A percentile compares a stretch with the other conserved stretches of the same genome.
Evolutionary conservation across 1,140 invertebrate species (phyloP).

Genomic region (Lucilia cuprina): DNA sequence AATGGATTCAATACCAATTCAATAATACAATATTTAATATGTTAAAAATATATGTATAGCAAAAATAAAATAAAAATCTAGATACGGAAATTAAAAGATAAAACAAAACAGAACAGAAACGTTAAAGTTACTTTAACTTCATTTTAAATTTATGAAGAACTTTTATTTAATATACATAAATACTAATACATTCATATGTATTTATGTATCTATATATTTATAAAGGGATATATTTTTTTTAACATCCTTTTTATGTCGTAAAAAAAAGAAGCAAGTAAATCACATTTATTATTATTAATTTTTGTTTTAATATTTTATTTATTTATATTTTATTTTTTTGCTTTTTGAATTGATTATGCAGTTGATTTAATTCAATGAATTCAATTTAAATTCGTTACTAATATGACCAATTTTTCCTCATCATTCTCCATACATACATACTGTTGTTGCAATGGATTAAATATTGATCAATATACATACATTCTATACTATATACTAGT

Average conservation of each 20-base stretch:
- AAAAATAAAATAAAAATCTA: no score
- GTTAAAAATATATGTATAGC: not conserved
- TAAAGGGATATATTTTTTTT: no score
- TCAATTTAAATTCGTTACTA: slow-evolving; percentile 16
- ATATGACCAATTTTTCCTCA: slow-evolving; percentile 22
- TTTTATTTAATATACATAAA: not conserved
- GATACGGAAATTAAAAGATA: no score
- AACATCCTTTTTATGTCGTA: no score
- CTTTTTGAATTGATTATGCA: slow-evolving; percentile 14
- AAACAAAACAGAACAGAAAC: no score
- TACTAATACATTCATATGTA: no score
- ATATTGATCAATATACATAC: not conserved
- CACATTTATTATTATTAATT: not conserved
- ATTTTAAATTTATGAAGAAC: not conserved
- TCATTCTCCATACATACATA: not conserved
- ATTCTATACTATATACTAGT: not conserved
- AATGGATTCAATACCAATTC: not conserved
- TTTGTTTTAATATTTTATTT: not conserved
- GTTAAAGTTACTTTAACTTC: not conserved
- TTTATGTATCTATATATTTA: no score
- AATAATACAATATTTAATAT: not conserved
- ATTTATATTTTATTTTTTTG: not conserved
- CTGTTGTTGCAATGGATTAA: not conserved
- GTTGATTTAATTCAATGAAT: slow-evolving; percentile 22
- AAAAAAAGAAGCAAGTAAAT: not conserved